Evolutionary conservation across 1,140 invertebrate genomes (phyloP).

Genomic region (Drosophila varians): DNA sequence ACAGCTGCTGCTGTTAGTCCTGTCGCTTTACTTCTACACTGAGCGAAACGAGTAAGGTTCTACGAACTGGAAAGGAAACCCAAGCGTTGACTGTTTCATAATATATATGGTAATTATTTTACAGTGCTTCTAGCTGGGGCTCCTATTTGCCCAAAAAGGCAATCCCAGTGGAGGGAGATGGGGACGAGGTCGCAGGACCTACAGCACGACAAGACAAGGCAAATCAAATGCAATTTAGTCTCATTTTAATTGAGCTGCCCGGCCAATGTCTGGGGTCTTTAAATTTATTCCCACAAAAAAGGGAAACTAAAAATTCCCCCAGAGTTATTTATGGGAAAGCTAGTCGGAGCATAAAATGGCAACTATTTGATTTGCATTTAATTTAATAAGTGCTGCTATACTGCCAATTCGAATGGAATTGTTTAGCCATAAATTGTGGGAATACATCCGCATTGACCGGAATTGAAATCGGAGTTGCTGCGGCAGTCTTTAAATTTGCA

Average conservation of each 20-base stretch:
- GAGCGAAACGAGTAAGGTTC: background rate
- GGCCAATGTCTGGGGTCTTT: conserved; percentile 25
- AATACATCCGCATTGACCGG: conserved; percentile 1
- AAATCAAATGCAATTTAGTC: conserved; percentile 78
- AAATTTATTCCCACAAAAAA: conserved; percentile 6
- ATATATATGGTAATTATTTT: too few relatives aligned
- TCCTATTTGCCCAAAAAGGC: conserved; percentile 42
- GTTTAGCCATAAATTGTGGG: conserved; percentile 24
- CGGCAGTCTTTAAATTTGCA: background rate
- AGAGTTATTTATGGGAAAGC: conserved; percentile 61
- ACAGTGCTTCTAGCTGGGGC: conserved; percentile 22
- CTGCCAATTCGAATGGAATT: conserved; percentile 41
- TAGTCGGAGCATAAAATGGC: conserved; percentile 1
- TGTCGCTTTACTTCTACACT: conserved; percentile 11
- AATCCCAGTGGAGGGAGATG: conserved; percentile 22
- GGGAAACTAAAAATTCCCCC: conserved; percentile 5
- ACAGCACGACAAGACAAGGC: conserved; percentile 31
- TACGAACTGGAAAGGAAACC: too few relatives aligned
- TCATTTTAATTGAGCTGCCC: conserved; percentile 76
- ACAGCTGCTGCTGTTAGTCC: conserved; percentile 49
- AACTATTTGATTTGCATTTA: conserved; percentile 44
- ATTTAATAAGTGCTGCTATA: conserved; percentile 37
- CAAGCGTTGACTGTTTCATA: too few relatives aligned
- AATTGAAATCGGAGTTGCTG: conserved; percentile 5
- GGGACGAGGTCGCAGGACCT: background rate